Evolutionary conservation across 92 coral and sea anemone species (phyloP), one percentile per base, ranked within the genome.

Genomic region (Plumapathes pennacea): DNA sequence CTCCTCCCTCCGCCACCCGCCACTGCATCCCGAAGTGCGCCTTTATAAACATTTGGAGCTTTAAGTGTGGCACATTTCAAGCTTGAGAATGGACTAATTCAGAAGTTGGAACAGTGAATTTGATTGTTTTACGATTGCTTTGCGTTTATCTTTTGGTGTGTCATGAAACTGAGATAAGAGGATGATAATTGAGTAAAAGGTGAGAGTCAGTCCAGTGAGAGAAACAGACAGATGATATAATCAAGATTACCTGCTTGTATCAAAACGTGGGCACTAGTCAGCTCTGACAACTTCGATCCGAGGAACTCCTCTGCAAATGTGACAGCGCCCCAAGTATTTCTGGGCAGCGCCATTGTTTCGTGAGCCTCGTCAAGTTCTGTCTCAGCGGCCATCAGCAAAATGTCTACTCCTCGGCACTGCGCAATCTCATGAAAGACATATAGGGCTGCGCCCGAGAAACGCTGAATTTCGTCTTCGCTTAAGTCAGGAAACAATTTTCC

Each of bases 281-380:
- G 11, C 4, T 32, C 41, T 2, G 88, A 72, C 17, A 85, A 34
- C 13, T 69, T 69, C 4, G 64, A 49, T 10, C 76, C 69, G 29
- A 85, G 84, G 54, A 75, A 85, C n/a, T 81, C 88, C 54, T 85
- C 95, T 15, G 95, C 95, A 60, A 85, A 85, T 29, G 88, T 71
- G 28, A 85, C 74, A 1, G 81, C 74, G 11, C 95, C 95, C 81
- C 80, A 72, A 40, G 83, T 71, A 39, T 79, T 52, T 38, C 76
- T 59, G n/a, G 95, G 95, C 64, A 85, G 59, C 10, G 62, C 32
- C 27, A 85, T 37, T 11, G 73, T 69, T 44, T 85, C 95, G 50
- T 71, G 57, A 28, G 75, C 50, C 37, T 85, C 95, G 21, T 74
- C 74, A 4, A 64, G 54, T 49, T 80, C 95, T 49, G 53, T 62